These are phyloP conservation scores for Lampropteryx suffumata DNA, from an alignment of 2,888 invertebrate genomes.

Conservation along the genomic window DNA sequence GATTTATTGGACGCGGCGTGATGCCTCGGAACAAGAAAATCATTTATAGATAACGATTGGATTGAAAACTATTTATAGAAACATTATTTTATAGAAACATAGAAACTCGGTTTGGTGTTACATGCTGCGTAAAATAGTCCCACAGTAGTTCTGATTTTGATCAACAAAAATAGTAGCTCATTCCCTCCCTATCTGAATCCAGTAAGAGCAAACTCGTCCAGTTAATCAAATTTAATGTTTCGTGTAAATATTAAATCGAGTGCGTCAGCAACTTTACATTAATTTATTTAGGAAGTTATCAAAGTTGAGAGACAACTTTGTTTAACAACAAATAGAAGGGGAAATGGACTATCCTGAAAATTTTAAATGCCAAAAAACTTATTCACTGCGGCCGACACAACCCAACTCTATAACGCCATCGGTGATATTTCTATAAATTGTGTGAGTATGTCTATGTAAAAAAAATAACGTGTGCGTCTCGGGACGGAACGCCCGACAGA, in stretches of 20 bases:
- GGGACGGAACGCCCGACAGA: too few species aligned
- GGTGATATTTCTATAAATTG: too few species aligned
- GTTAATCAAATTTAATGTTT: conserved; percentile 30
- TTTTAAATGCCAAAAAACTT: neutral
- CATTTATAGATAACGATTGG: too few species aligned
- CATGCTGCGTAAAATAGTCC: too few species aligned
- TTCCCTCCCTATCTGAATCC: conserved; percentile 1
- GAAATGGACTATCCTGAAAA: neutral
- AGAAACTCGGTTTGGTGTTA: too few species aligned
- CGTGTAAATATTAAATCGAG: conserved; percentile 28
- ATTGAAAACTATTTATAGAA: too few species aligned
- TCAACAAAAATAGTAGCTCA: too few species aligned
- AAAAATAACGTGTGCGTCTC: too few species aligned
- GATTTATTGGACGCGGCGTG: conserved; percentile 7
- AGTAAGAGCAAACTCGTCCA: conserved; percentile 19
- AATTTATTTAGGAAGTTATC: conserved; percentile 23
- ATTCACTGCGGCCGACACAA: neutral
- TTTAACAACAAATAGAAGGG: conserved; percentile 2
- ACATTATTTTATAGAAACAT: too few species aligned
- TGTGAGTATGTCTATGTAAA: too few species aligned
- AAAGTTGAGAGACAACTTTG: conserved; percentile 13
- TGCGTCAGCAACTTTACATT: conserved; percentile 23
- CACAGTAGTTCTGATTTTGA: too few species aligned
- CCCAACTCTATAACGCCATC: neutral
- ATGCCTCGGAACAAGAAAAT: too few species aligned